Conservation (phyloP, 2,888 invertebrate genomes). For the Laothoe populi region DNA sequence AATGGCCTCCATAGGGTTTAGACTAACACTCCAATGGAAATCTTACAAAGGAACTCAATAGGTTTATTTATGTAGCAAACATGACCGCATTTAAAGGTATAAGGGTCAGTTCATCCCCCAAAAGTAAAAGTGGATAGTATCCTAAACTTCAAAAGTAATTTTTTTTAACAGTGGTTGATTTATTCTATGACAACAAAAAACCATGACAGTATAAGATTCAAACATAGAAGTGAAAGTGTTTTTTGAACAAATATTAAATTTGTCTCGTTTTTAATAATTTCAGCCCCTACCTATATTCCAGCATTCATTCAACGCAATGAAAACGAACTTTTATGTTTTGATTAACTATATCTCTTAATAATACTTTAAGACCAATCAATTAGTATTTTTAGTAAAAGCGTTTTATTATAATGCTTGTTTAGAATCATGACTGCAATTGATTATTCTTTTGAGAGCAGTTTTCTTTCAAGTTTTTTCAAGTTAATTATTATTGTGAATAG, state of each 20-base stretch:
- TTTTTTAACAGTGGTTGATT: no score
- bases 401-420: not conserved
- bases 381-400: conserved; percentile 20
- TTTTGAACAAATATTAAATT: no score
- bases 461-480: not conserved
- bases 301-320: conserved; percentile 3
- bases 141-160: no score
- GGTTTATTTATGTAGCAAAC: conserved; percentile 11
- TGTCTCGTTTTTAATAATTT: no score
- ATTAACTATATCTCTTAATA: conserved; percentile 2
- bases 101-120: no score
- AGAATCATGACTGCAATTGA: not conserved
- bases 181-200: no score
- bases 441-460: conserved; percentile 3
- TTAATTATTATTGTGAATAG: not conserved
- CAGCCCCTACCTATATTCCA: not conserved
- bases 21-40: conserved; percentile 9
- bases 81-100: no score
- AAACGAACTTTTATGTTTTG: conserved; percentile 7
- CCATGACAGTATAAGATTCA: no score
- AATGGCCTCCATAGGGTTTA: not conserved
- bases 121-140: no score
- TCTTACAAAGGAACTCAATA: conserved; percentile 12
- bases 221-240: no score
- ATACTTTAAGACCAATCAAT: conserved; percentile 10